phyloP scores from a whole-genome alignment of 2,888 invertebrate species.

The Lissocephala sabroskyi region DNA sequence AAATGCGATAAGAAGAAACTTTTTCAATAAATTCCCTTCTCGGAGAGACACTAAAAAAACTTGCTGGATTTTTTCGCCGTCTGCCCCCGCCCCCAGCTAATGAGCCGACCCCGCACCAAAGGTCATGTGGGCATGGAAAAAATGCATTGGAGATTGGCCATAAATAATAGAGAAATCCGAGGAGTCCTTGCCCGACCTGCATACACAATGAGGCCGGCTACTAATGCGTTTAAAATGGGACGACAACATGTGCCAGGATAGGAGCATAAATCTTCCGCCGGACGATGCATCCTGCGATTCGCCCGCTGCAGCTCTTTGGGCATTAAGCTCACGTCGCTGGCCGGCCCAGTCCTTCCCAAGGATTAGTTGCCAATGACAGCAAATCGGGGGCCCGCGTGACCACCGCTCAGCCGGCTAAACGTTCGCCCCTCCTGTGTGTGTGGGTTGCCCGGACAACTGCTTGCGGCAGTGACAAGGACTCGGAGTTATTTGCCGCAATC shows the following conservation, averaged over 20 bases:
- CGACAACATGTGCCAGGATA: slow-evolving; percentile 59
- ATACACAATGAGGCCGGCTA: slow-evolving; percentile 53
- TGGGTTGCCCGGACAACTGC: too few relatives aligned
- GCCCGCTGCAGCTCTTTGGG: slow-evolving; percentile 37
- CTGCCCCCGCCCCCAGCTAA: slow-evolving; percentile 28
- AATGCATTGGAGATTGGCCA: slow-evolving; percentile 30
- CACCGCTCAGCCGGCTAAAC: slow-evolving; percentile 14
- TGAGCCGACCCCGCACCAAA: too few relatives aligned
- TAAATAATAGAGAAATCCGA: slow-evolving; percentile 60
- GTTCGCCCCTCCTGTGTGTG: too few relatives aligned
- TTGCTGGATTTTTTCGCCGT: slow-evolving; percentile 18
- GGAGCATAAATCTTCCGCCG: slow-evolving; percentile 33
- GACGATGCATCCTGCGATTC: slow-evolving; percentile 20
- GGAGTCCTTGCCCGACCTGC: slow-evolving; percentile 55
- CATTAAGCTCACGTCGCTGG: slow-evolving; percentile 53
- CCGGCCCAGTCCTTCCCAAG: slow-evolving; percentile 23
- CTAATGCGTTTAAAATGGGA: slow-evolving; percentile 66
- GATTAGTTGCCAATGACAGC: too few relatives aligned
- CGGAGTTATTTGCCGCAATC: slow-evolving; percentile 57
- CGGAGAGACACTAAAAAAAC: slow-evolving; percentile 50
- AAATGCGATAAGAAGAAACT: slow-evolving; percentile 63
- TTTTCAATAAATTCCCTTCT: slow-evolving; percentile 61
- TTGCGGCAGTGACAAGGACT: slow-evolving; percentile 44
- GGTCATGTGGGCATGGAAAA: too few relatives aligned
- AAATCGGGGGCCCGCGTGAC: neutral